Conservation (phyloP, 2,888 invertebrate species). For the Melanchra persicariae region DNA sequence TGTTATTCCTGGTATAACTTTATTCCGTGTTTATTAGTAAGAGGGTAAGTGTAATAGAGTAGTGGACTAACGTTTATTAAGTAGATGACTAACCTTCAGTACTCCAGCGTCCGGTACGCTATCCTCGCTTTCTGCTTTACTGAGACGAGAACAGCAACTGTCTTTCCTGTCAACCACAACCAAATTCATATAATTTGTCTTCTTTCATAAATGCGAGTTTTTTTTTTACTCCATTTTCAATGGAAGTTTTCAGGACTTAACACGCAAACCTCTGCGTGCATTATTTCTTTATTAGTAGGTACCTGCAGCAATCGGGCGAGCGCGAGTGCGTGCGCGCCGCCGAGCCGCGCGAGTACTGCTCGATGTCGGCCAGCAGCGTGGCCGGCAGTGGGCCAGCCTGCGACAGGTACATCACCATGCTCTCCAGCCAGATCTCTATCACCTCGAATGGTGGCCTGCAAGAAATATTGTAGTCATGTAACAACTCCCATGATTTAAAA, state of each 20-base stretch:
- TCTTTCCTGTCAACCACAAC: conserved; percentile 30
- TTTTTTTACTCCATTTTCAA: too few species aligned
- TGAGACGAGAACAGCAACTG: conserved; percentile 62
- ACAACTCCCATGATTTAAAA: not conserved
- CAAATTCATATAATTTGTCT: too few species aligned
- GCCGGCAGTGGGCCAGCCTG: conserved; percentile 92
- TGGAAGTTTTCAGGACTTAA: too few species aligned
- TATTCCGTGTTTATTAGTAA: too few species aligned
- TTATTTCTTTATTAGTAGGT: not conserved
- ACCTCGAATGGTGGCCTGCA: conserved; percentile 96
- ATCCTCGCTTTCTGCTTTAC: conserved; percentile 69
- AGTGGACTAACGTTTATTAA: not conserved
- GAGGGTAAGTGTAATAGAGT: too few species aligned
- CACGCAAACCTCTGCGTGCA: too few species aligned
- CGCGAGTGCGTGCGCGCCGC: conserved; percentile 85
- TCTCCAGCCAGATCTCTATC: conserved; percentile 96
- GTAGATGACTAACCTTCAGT: not conserved
- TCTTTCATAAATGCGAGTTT: too few species aligned
- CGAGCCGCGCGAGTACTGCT: conserved; percentile 91
- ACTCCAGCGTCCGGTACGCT: conserved; percentile 62
- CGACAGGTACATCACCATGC: conserved; percentile 93
- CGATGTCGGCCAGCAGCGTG: conserved; percentile 94
- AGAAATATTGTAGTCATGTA: not conserved
- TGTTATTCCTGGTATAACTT: too few species aligned
- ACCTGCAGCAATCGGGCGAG: conserved; percentile 58